Evolutionary conservation across 2,888 invertebrate species (phyloP), one percentile per base, ranked within the genome.

Genomic region (Helleia helle): DNA sequence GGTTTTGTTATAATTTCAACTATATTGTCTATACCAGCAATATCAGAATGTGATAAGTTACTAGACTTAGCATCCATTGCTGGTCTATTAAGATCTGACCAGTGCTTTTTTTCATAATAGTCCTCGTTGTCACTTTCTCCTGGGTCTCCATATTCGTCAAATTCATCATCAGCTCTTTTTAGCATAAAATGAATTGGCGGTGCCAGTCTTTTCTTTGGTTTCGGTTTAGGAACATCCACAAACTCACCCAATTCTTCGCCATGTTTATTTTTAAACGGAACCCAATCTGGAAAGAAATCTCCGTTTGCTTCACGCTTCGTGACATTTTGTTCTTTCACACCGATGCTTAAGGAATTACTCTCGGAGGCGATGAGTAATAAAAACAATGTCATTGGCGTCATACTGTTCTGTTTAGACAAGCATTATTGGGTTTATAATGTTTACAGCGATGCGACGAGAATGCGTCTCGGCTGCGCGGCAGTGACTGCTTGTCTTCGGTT

Each of bases 211-310:
- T 83, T 84, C 47, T 75, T 81, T 4, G 71, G 65, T 50, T 77
- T 80, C 1, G 57, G 51, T 51, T 75, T 75, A 15, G 55, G 54
- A 28, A 68, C 64, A 24, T 68, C 62, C 1, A 68, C 55, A 27
- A 81, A 74, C 37, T 83, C 75, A 40, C 75, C 80, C 3, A 80
- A 49, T 42, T 79, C 70, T 3, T 71, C 71, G 2, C 74, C 77
- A 4, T 75, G 65, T 54, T 79, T 80, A 43, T 77, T 80, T 54
- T 77, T 79, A 46, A 80, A 81, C 1, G 80, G 77, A n/a, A 80
- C 81, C 83, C 80, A 81, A 55, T 80, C 75, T 13, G 81, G 81
- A 42, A 63, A 81, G n/a, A 70, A 58, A 27, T 77, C 73, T 44
- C 56, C 63, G 37, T 53, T 57, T 2, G 64, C 52, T 38, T 64